Evolutionary conservation across 2,888 invertebrate genomes (phyloP), one percentile per base, ranked within the genome.

Genomic region (Elegia similella): DNA sequence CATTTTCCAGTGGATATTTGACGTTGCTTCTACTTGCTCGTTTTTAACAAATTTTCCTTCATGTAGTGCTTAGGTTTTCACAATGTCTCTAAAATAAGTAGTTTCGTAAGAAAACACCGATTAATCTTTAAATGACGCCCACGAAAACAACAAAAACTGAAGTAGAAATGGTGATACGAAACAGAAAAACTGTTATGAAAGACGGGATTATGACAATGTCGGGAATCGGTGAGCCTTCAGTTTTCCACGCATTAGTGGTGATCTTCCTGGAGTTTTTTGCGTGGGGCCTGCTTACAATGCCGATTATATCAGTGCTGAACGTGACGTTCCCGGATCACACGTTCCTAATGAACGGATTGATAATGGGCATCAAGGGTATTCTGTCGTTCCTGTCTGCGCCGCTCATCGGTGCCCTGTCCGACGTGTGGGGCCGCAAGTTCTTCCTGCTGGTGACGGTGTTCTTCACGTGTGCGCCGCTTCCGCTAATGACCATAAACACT

Each of bases 221-320:
- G 73, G 97, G 97, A 70, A 95, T 98, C 81, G 98, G 98, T 67
- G 96, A 96, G 86, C 98, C 99, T 65, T 98, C 98, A 82, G 96
- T 99, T 64, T 98, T 98, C 91, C 99, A 99, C 95, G 99, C 99
- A 63, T 93, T 99, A 84, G 96, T 99, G 82, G 98, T 99, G 78
- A 99, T 99, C 91, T 99, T 99, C 93, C 93, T 99, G 89, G 99
- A 99, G 92, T 99, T 99, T 92, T 99, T 99, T 92, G 98, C 99
- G 69, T 99, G 99, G 99, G 99, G 99, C 56, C 94, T 99, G 68
- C 94, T 99, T 66, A 99, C 99, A 65, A 98, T 98, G 94, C 99
- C 99, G 60, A 97, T 99, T 78, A 99, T 99, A 82, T 91, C 94
- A 70, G 97, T 98, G 73, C 93, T 99, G 68, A 99, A 99, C 88